phyloP scores from a whole-genome alignment of 2,113 vertebrate species.

The Bubo blakistoni region DNA sequence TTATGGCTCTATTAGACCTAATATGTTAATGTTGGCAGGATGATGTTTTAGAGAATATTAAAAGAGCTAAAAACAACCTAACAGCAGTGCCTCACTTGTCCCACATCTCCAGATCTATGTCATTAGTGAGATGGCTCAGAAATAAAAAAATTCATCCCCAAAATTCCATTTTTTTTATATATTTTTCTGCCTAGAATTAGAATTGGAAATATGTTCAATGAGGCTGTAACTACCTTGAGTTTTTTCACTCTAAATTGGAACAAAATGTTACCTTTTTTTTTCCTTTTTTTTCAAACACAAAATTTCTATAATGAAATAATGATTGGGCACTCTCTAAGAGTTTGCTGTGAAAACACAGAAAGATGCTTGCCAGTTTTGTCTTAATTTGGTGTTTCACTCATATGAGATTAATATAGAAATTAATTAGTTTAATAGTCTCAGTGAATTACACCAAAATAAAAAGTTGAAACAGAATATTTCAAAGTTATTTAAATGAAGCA shows the following conservation, averaged over 20 bases:
- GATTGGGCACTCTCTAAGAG: neutral
- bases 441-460: neutral
- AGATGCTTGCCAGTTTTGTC: neutral
- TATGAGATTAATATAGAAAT: neutral
- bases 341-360: neutral
- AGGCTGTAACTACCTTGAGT: neutral
- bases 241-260: neutral
- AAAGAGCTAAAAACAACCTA: neutral
- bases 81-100: neutral
- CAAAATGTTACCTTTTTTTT: neutral
- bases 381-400: neutral
- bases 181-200: neutral
- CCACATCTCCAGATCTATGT: neutral
- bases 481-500: neutral
- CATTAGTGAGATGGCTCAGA: neutral
- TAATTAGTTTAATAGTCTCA: neutral
- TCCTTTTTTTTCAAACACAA: accelerated
- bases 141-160: neutral
- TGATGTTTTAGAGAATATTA: neutral
- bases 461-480: accelerated
- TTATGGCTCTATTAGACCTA: neutral
- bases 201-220: neutral
- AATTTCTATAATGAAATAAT: neutral
- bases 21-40: neutral
- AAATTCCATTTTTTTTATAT: neutral